These are phyloP conservation scores for Amiota minor DNA, from an alignment of 2,888 invertebrate species.

Conservation along the genomic window DNA sequence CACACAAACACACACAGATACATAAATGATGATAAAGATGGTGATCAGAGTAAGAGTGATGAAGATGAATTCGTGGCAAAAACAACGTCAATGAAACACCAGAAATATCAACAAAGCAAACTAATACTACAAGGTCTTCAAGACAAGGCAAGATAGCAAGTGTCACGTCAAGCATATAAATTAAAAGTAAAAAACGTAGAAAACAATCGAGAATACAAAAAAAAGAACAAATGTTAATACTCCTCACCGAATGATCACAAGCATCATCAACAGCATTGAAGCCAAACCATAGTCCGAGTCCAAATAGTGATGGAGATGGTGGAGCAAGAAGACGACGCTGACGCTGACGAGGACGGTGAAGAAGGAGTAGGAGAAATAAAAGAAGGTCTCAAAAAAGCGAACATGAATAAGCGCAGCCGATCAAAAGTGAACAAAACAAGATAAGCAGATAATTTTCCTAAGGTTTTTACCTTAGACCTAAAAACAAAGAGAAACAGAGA, in stretches of 20 bases:
- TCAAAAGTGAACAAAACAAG: constrained; percentile 67
- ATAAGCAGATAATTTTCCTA: constrained; percentile 66
- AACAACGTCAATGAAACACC: background rate
- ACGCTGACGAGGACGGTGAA: background rate
- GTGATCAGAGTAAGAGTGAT: background rate
- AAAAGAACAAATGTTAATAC: constrained; percentile 37
- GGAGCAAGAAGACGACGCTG: too few species aligned
- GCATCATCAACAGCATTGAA: too few species aligned
- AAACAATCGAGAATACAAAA: constrained; percentile 42
- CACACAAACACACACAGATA: constrained; percentile 5
- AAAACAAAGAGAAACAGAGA: constrained; percentile 27
- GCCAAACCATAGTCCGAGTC: too few species aligned
- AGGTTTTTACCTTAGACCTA: constrained; percentile 38
- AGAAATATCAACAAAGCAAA: constrained; percentile 32
- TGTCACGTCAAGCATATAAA: constrained; percentile 70
- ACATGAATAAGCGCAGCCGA: constrained; percentile 69
- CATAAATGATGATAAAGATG: background rate
- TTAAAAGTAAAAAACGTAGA: constrained; percentile 49
- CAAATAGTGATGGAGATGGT: too few species aligned
- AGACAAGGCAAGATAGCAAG: constrained; percentile 60
- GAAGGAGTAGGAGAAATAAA: constrained; percentile 42
- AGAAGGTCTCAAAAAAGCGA: constrained; percentile 47
- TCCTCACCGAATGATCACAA: constrained; percentile 25
- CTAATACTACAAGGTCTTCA: constrained; percentile 15
- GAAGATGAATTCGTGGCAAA: constrained; percentile 42